Base-by-base conservation (phyloP, 2,888 invertebrate species). In the Colostygia pectinataria region DNA sequence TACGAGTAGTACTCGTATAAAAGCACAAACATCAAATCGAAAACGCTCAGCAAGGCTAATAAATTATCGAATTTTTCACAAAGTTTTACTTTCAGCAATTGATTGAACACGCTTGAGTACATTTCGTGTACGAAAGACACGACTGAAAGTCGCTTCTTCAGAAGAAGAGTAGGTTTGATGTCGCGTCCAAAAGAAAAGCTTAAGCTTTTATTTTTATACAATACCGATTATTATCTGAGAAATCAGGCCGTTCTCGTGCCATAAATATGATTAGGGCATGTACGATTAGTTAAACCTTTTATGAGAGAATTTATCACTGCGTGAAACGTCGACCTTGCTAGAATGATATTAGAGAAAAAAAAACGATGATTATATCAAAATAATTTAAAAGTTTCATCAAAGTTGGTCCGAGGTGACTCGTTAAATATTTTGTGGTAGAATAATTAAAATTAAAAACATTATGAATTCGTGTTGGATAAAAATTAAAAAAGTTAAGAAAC, bases 251-350 rank as follows among this genome's bases (percentile, higher is more conserved):
- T 48, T 55, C 55, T 42, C 42, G 48, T 59, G 63, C 67, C 66
- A 74, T 83, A 80, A 82, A 82, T 81, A 80, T 69, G 76, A 83
- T 75, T 80, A 70, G 62, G 70, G 71, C 71, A 74, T 76, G 74
- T 75, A 65, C 57, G 63, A 62, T 63, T 61, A 59, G 60, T 61
- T 64, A 56, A 61, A 57, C 59, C 58, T 51, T 65, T 67, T 66
- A 66, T 68, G 61, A 55, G 62, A 50, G 61, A 58, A 68, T 70
- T 67, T 71, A 65, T 70, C 70, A 71, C 49, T 57, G 54, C 57
- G 55, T 49, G 56, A 43, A 23, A 9, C 42, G 53, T 58, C 66
- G 55, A 59, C 69, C 63, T 68, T 62, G 55, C 36, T 20, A 52
- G 32, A 57, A 33, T 53, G 6, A 32, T 9, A 20, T 33, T 8